Evolutionary conservation across 2,888 invertebrate species (phyloP).

Genomic region (Caenorhabditis zanzibari): DNA sequence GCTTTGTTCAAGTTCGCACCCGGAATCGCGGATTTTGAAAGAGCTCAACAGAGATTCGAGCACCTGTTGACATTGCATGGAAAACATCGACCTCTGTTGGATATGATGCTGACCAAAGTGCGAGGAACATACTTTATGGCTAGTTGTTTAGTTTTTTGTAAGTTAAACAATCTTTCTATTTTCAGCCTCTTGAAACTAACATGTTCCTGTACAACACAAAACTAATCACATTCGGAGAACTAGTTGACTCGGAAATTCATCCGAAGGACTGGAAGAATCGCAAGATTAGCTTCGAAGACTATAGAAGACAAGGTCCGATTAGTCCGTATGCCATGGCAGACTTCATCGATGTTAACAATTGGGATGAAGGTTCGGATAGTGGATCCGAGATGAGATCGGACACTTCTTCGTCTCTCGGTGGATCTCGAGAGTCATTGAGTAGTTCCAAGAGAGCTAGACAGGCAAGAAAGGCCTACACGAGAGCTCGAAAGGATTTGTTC

Average conservation of each 20-base stretch:
- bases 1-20: slow-evolving; percentile 45
- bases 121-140: slow-evolving; percentile 49
- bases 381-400: slow-evolving; percentile 5
- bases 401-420: slow-evolving; percentile 20
- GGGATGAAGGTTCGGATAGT: slow-evolving; percentile 19
- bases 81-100: slow-evolving; percentile 52
- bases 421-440: slow-evolving; percentile 25
- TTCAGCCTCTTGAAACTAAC: slow-evolving; percentile 45
- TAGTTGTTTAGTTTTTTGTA: not conserved
- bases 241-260: slow-evolving; percentile 43
- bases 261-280: slow-evolving; percentile 24
- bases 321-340: slow-evolving; percentile 1
- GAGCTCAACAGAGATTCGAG: slow-evolving; percentile 41
- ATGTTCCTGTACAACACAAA: slow-evolving; percentile 36
- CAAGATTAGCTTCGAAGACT: slow-evolving; percentile 14
- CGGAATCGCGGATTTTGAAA: slow-evolving; percentile 37
- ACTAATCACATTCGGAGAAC: slow-evolving; percentile 39
- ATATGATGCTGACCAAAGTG: slow-evolving; percentile 57
- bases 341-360: not conserved
- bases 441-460: slow-evolving; percentile 8
- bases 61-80: slow-evolving; percentile 47
- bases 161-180: not conserved
- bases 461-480: not conserved
- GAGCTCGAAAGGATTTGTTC: slow-evolving; percentile 11
- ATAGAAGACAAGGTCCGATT: slow-evolving; percentile 24